These are phyloP conservation scores for Jacana jacana DNA, from an alignment of 2,113 vertebrate genomes.

Conservation along the genomic window DNA sequence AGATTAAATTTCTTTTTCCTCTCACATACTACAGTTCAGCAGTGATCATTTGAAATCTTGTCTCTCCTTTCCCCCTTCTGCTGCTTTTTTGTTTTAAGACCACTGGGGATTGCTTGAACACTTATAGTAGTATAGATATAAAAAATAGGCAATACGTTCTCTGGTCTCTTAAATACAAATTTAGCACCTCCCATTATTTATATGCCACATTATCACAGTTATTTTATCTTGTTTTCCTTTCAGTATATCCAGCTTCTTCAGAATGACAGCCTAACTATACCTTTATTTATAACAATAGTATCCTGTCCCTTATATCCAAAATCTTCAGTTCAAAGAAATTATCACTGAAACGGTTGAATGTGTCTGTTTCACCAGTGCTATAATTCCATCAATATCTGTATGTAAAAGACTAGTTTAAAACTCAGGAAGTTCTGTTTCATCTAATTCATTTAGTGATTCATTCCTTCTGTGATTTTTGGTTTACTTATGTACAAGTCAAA, in stretches of 20 bases:
- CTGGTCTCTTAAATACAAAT: neutral
- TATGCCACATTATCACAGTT: neutral
- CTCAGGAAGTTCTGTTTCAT: neutral
- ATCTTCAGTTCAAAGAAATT: neutral
- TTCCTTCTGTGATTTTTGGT: neutral
- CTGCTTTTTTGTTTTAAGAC: neutral
- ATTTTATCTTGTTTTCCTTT: constrained; percentile 45
- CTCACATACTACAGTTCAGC: neutral
- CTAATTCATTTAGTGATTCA: neutral
- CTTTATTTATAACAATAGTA: neutral
- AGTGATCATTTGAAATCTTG: neutral
- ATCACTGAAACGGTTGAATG: neutral
- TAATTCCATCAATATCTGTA: neutral
- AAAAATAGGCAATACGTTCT: neutral
- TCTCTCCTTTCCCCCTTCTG: neutral
- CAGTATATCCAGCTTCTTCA: neutral
- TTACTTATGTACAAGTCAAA: neutral
- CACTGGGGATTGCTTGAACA: neutral
- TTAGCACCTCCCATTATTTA: neutral
- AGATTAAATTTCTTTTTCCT: constrained; percentile 63
- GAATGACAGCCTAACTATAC: neutral
- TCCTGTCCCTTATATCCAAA: neutral
- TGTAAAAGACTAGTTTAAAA: neutral
- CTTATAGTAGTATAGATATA: neutral
- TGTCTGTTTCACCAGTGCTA: neutral